Percentiles rank a stretch among this genome's conserved stretches.
These are phyloP conservation scores for Callospermophilus lateralis DNA, from an alignment of 2,113 vertebrate species.

Conservation along the genomic window DNA sequence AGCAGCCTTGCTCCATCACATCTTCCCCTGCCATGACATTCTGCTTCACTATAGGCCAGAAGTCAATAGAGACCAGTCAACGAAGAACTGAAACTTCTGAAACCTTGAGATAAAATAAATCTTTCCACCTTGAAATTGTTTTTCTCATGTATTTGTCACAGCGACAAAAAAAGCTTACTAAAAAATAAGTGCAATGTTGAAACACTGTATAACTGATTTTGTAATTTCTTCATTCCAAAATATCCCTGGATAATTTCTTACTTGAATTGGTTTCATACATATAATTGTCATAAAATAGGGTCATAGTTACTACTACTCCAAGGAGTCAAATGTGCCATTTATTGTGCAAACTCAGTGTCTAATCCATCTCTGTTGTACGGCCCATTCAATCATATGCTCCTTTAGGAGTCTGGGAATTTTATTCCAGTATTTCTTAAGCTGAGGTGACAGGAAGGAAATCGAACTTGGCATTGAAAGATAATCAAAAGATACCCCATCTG, in stretches of 20 bases:
- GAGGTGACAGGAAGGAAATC: background rate
- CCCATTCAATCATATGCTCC: background rate
- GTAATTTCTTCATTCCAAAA: conserved; percentile 36
- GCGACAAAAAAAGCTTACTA: too few relatives aligned
- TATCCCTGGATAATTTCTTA: background rate
- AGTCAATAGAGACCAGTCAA: too few relatives aligned
- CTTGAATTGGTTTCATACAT: background rate
- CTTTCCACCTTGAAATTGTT: too few relatives aligned
- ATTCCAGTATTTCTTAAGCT: background rate
- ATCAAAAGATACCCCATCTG: background rate
- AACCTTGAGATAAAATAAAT: too few relatives aligned
- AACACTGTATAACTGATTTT: background rate
- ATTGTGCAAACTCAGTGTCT: background rate
- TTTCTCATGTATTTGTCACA: too few relatives aligned
- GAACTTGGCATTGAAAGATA: background rate
- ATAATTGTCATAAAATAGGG: background rate
- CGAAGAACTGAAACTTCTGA: too few relatives aligned
- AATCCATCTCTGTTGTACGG: background rate
- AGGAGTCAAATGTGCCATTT: background rate
- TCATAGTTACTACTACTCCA: background rate
- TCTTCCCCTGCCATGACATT: too few relatives aligned
- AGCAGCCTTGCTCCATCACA: too few relatives aligned
- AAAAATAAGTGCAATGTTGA: background rate
- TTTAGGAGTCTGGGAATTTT: background rate
- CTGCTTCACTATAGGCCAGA: too few relatives aligned